Percentiles rank a stretch among this genome's conserved stretches.
These are phyloP conservation scores for Deilephila porcellus DNA, from an alignment of 2,888 invertebrate genomes.

Conservation along the genomic window DNA sequence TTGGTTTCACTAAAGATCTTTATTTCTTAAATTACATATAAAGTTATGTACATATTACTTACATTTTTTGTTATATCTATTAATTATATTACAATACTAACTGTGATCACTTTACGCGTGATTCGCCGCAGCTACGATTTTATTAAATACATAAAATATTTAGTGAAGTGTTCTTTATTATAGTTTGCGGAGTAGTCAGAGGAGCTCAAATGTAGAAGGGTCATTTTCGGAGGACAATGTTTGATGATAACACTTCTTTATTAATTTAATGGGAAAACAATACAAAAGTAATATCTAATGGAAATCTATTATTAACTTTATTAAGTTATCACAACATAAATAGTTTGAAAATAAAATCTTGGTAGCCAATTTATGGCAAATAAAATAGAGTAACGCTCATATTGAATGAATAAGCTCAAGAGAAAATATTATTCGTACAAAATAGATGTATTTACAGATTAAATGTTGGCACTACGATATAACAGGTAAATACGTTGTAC, in stretches of 20 bases:
- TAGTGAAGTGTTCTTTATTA: conserved; percentile 38
- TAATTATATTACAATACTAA: conserved; percentile 38
- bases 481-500: conserved; percentile 70
- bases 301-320: background rate
- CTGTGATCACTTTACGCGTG: conserved; percentile 14
- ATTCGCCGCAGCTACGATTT: conserved; percentile 16
- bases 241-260: background rate
- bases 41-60: conserved; percentile 79
- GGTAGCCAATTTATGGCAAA: background rate
- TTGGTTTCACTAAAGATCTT: conserved; percentile 80
- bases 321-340: background rate
- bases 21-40: conserved; percentile 81
- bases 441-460: conserved; percentile 49
- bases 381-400: background rate
- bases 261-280: background rate
- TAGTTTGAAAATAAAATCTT: background rate
- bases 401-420: background rate
- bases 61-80: conserved; percentile 59
- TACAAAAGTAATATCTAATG: background rate
- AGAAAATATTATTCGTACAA: conserved; percentile 33
- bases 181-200: background rate
- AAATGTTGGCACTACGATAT: conserved; percentile 76
- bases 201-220: background rate
- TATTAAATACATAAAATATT: conserved; percentile 32
- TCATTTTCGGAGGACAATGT: background rate